phyloP scores from a whole-genome alignment of 2,888 invertebrate species.

The Nephrotoma guestfalica region DNA sequence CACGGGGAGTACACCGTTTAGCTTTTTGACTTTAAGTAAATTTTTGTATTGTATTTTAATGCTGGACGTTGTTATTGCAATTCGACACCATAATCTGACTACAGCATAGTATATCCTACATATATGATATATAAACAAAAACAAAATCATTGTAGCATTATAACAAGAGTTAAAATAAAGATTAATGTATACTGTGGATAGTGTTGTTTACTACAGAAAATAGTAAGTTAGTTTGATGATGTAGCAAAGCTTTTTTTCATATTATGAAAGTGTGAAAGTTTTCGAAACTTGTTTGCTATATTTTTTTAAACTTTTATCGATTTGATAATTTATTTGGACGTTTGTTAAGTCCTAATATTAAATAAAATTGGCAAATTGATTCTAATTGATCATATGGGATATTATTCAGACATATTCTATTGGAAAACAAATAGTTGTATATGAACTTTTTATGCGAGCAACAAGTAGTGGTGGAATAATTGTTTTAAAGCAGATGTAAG shows the following conservation, averaged over 20 bases:
- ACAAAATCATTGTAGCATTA: neutral
- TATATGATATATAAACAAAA: neutral
- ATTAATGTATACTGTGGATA: neutral
- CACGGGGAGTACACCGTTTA: slow-evolving; percentile 8
- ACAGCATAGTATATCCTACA: neutral
- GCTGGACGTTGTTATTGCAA: neutral
- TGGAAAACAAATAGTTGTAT: neutral
- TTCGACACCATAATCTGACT: neutral
- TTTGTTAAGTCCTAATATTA: neutral
- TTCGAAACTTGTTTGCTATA: neutral
- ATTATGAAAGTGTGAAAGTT: neutral
- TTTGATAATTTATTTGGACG: neutral
- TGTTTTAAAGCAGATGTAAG: neutral
- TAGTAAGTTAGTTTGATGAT: neutral
- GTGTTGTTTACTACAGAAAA: neutral
- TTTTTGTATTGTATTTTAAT: neutral
- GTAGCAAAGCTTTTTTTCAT: neutral
- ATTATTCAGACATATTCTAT: neutral
- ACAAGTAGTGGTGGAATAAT: neutral
- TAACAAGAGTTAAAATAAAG: neutral
- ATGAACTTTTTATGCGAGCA: neutral
- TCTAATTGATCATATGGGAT: neutral
- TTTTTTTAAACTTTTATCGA: neutral
- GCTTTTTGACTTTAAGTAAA: slow-evolving; percentile 6
- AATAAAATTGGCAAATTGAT: neutral